Evolutionary conservation across 2,888 invertebrate genomes (phyloP).

Genomic region (Yponomeuta evonymella): DNA sequence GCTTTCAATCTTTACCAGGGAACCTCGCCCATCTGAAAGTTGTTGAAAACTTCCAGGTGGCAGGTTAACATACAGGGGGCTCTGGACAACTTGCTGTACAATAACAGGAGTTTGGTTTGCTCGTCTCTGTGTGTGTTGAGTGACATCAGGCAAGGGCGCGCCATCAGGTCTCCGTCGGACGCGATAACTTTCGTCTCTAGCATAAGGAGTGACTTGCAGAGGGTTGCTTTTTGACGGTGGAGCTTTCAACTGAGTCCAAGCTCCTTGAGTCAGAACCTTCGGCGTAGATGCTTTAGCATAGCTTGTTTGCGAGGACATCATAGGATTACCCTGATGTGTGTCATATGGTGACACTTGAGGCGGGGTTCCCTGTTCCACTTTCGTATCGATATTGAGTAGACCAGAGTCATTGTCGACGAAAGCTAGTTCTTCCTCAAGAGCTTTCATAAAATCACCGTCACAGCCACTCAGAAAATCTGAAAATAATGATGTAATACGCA

Average conservation of each 20-base stretch:
- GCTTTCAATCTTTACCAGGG: conserved; percentile 48
- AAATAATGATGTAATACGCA: conserved; percentile 23
- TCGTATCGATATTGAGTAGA: conserved; percentile 49
- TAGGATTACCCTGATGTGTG: conserved; percentile 49
- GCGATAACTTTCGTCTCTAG: conserved; percentile 44
- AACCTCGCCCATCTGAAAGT: conserved; percentile 44
- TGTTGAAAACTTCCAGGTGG: conserved; percentile 51
- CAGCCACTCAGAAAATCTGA: conserved; percentile 80
- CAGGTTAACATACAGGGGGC: conserved; percentile 62
- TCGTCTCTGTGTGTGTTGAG: conserved; percentile 43
- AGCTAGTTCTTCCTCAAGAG: conserved; percentile 63
- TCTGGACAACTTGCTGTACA: conserved; percentile 61
- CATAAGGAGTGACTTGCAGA: conserved; percentile 39
- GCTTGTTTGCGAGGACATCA: conserved; percentile 47
- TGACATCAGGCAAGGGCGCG: conserved; percentile 45
- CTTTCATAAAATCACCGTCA: conserved; percentile 79
- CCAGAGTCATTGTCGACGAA: conserved; percentile 49
- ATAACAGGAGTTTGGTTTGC: conserved; percentile 52
- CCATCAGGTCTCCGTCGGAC: conserved; percentile 26
- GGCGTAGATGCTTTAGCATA: conserved; percentile 22
- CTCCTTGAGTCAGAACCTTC: not conserved
- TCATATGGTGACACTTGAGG: conserved; percentile 52
- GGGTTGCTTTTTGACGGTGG: conserved; percentile 45
- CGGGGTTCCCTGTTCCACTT: conserved; percentile 39
- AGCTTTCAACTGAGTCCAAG: conserved; percentile 21